Base-by-base conservation (phyloP, 2,888 invertebrate species). In the Ecliptopera silaceata region DNA sequence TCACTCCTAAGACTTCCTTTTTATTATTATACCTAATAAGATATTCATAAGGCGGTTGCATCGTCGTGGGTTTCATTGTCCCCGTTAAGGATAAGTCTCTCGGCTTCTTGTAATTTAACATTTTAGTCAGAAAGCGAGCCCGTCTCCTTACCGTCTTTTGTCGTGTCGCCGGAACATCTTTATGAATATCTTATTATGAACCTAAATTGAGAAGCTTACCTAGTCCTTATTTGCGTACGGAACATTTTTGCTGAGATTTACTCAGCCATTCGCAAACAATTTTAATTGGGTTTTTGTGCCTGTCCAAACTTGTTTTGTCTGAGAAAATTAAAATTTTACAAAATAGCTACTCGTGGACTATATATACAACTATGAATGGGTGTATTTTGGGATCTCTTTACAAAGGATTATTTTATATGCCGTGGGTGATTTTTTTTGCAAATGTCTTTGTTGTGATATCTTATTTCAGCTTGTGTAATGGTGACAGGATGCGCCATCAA, bases 121-220 rank as follows among this genome's bases (percentile, higher is more conserved):
- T 86, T 84, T 80, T 74, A 81, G 77, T 73, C 73, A 69, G 66
- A 63, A 71, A 75, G 66, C 70, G 60, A 68, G 74, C 69, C n/a
- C 74, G 71, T 73, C 71, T 74, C 71, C 69, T 76, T 63, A 49
- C 65, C 67, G 72, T 81, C 82, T 82, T 81, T 86, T 80, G 81
- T 84, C 78, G 70, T 80, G 66, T 68, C 73, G 53, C 59, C 67
- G 75, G 74, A 81, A 86, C 80, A 80, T 87, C 84, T 87, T 85
- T 84, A 86, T 87, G 81, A 88, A 88, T 87, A 86, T 84, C 84
- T 87, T 87, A 88, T 87, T 84, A 88, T 77, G 76, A 78, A 77
- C 75, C 82, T 80, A 84, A 88, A 88, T 86, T 87, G 79, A 82
- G 84, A 71, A 83, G 83, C 82, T 87, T 84, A 83, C 82, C 84